Base-by-base conservation (phyloP, 2,797 vertebrate species). In the Poecilia velifera region DNA sequence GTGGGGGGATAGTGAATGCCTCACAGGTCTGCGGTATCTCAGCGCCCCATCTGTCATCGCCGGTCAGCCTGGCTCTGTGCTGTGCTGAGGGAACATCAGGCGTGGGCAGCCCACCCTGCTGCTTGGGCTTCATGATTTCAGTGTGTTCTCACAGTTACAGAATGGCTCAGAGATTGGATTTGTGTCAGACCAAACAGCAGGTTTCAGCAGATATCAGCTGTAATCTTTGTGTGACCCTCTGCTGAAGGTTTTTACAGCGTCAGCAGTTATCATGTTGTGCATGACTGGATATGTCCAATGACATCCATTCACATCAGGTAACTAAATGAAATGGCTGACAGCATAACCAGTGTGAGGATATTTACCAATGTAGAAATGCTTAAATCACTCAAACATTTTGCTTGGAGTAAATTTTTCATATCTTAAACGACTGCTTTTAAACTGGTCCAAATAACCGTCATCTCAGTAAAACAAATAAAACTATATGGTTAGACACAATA, bases 1-100 rank as follows among this genome's bases (percentile, higher is more conserved):
- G 88, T 31, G 76, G 86, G 86, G 59, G 84, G 46, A 79, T 79
- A 79, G 77, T 39, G 57, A 47, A 87, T 78, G 87, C 79, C 79
- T 76, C 84, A 36, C 75, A 71, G 87, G 84, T 82, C 80, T 79
- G 79, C 41, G 64, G 71, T 91, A 90, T 94, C 91, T 86, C 80
- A 28, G 82, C 39, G 25, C 47, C 79, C 88, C 91, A 92, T 94
- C 90, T 93, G 92, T 94, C 92, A 93, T 85, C 70, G 1, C 36
- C 34, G 70, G 90, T 89, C 88, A 79, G 77, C 74, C 76, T 12
- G 34, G 77, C 55, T 80, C 84, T 81, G 53, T 76, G n/a, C 81
- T 47, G 83, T 47, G 81, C 83, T 76, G 86, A 28, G 86, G 89
- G 87, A 88, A 80, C 86, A 74, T 83, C 86, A 83, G 83, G 85